Evolutionary conservation across 2,888 invertebrate genomes (phyloP), one percentile per base, ranked within the genome.

Genomic region (Malacosoma neustria): DNA sequence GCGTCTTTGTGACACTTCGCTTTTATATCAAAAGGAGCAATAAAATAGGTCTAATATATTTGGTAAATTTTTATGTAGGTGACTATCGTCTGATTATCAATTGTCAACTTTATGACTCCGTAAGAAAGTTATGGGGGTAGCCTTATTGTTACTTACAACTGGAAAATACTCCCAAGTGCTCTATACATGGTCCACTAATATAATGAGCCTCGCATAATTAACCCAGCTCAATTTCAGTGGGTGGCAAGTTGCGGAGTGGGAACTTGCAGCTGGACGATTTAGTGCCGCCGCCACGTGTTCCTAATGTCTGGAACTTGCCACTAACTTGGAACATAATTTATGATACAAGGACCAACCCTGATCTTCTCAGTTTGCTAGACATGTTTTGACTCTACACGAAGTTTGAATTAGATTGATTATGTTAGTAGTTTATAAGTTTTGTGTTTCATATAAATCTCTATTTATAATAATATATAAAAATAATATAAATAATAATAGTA

Each of bases 221-320:
- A 56, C 49, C 45, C 36, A 39, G 49, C 51, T 59, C 47, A 52
- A 49, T 56, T 45, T 49, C 47, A 34, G 36, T 39, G 44, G 42
- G 40, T 31, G 34, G 13, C 39, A 52, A 49, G 43, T 57, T 51
- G 51, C 39, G 46, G 54, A 45, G 37, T 35, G 45, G 48, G 42
- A 55, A 58, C 50, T 62, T 62, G 53, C 48, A 43, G 53, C 51
- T 56, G 42, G 37, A 54, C 59, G 64, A 64, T 64, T 60, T 64
- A 64, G 52, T 64, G 51, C 50, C 48, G 54, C 47, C 60, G 42
- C 59, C 64, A 57, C 54, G 59, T 64, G 64, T 49, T 46, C 36
- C 46, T 54, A 54, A 54, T 54, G 54, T 46, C 51, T 48, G 48
- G 46, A 44, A 51, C 51, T 52, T 52, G 46, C 48, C 46, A 49